Evolutionary conservation across 2,797 vertebrate species (phyloP), one percentile per base, ranked within the genome.

Genomic region (Taenioides sp.): DNA sequence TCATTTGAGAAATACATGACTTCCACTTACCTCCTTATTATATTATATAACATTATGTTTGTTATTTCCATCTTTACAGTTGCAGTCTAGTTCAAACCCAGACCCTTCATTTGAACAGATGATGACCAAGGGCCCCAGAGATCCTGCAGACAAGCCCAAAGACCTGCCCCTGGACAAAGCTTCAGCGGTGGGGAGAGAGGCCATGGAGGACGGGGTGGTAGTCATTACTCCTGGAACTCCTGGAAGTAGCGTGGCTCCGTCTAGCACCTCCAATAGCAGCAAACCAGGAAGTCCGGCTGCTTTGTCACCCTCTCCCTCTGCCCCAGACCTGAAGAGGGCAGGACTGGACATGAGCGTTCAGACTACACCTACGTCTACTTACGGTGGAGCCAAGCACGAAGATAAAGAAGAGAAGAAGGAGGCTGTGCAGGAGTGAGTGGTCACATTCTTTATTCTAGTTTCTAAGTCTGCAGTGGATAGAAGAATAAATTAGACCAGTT

Each of bases 381-480:
- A 92, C 67, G 91, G 94, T 37, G 94, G 87, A 67, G 27, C 86
- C 74, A 98, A 97, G 83, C 93, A 94, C 54, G 97, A 98, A 59
- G 97, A 98, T 58, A 96, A 96, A 88, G 97, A 98, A 54, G 97
- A 98, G 78, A 98, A 97, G 86, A 98, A 96, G 76, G 97, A 95
- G 82, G 89, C 95, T 3, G 93, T 97, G 65, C 93, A 96, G 77
- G 97, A 99, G 98, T 99, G 84, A 97, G 98, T 97, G 16, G 7
- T 47, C 14, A 22, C 7, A n/a, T 34, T n/a, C 16, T 47, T 47
- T 47, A 47, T 17, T 47, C 16, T 47, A 47, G 3, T n/a, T n/a
- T n/a, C 5, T 14, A 43, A 43, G 34, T 9, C 9, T 37, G 10
- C 7, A 37, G 34, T 37, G 34, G 34, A 37, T 37, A 37, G 34